Evolutionary conservation across 2,888 invertebrate species (phyloP), one percentile per base, ranked within the genome.

Genomic region (Rugalucina vietnamica): DNA sequence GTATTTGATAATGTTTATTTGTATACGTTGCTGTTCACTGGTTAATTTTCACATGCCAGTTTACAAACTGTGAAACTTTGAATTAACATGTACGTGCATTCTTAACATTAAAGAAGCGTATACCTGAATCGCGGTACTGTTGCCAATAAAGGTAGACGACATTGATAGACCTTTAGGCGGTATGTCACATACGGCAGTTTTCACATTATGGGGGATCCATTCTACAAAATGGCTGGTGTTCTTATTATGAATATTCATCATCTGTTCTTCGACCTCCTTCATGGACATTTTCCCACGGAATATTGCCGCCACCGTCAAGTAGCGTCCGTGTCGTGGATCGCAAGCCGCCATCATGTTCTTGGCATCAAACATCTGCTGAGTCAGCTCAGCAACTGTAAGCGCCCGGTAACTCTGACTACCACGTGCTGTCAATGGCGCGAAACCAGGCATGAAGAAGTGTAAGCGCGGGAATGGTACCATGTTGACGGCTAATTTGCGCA

Each of bases 261-360:
- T 98, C 95, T 97, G 97, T 84, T 97, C 97, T 91, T 97, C 97
- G 18, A 97, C 97, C 94, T 98, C 98, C 94, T 98, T 98, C 98
- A 98, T 98, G 90, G 98, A 98, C 97, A 98, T 98, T 93, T 97
- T 96, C 0, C 98, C 98, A 82, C 98, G 96, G 96, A 98, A 98
- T 94, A 98, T 97, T 91, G 97, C 97, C 43, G 97, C 97, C 18
- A 97, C 97, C 0, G 97, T 98, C 81, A 98, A 96, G 95, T 98
- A 98, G 91, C 98, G 96, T 60, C 98, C 98, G 95, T 98, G 98
- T 82, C 98, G 96, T 0, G 98, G 98, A 95, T 98, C 98, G 95
- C 98, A 98, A 12, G 98, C 98, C 72, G 98, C 98, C 98, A 95
- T 98, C n/a, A n/a, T n/a, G n/a, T n/a, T n/a, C n/a, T n/a, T n/a